A percentile compares a stretch with the other conserved stretches of the same genome.
Evolutionary conservation across 2,888 invertebrate genomes (phyloP).

Genomic region (Microctonus hyperodae): DNA sequence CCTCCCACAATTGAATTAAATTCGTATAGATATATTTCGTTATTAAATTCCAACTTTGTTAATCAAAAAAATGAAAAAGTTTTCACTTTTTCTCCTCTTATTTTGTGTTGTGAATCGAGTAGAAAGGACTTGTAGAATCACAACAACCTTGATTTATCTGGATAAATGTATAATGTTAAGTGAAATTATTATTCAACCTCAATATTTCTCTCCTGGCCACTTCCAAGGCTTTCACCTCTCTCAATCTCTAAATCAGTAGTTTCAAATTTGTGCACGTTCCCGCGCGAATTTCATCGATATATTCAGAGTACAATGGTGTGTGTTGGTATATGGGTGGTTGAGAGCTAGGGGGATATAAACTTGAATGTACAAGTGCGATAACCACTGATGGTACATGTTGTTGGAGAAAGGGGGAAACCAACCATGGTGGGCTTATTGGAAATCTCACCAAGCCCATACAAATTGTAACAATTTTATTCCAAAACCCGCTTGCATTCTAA

Average conservation of each 20-base stretch:
- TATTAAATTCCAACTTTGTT: conserved; percentile 1
- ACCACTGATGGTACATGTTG: conserved; percentile 1
- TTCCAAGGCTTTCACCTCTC: conserved; percentile 1
- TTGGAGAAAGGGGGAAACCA: not conserved
- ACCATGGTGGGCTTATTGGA: conserved; percentile 5
- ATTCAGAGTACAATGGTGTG: not conserved
- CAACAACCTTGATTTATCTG: not conserved
- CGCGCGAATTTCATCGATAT: conserved; percentile 23
- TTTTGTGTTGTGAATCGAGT: not conserved
- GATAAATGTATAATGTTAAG: not conserved
- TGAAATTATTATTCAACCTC: conserved; percentile 17
- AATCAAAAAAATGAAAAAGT: not conserved
- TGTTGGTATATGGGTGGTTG: not conserved
- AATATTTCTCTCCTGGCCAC: not conserved
- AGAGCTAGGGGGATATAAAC: conserved; percentile 10
- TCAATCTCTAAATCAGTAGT: conserved; percentile 21
- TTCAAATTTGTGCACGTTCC: conserved; percentile 21
- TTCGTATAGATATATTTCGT: too few relatives aligned
- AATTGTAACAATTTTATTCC: not conserved
- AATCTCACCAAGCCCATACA: conserved; percentile 2
- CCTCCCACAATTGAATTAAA: too few relatives aligned
- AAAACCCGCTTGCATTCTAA: not conserved
- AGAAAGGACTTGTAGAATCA: not conserved
- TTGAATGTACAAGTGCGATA: conserved; percentile 5
- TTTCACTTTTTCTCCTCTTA: too few relatives aligned